A percentile compares a stretch with the other conserved stretches of the same genome.
Evolutionary conservation across 2,797 vertebrate species (phyloP).

Genomic region (Martes flavigula): DNA sequence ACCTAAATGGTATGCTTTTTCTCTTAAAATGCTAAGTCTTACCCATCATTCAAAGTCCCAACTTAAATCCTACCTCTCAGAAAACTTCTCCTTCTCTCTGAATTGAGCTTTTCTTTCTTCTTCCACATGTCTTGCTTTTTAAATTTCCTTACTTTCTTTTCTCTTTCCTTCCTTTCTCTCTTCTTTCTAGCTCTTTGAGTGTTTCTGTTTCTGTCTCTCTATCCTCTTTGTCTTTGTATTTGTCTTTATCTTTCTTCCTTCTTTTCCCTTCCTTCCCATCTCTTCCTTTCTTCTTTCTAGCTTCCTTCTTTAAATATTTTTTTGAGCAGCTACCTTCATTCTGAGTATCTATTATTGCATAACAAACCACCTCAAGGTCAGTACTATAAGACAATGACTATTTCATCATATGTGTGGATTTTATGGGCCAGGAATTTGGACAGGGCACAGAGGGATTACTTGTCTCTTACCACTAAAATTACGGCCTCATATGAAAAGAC

Average conservation of each 20-base stretch:
- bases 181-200: accelerated
- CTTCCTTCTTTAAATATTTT: not conserved
- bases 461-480: not conserved
- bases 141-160: not conserved
- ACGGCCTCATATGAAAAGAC: not conserved
- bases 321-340: not conserved
- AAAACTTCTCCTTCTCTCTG: not conserved
- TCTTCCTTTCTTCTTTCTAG: not conserved
- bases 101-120: not conserved
- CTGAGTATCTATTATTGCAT: not conserved
- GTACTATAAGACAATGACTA: not conserved
- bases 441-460: not conserved
- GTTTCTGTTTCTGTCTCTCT: not conserved
- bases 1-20: not conserved
- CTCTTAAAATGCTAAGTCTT: not conserved
- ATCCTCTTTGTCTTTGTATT: not conserved
- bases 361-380: not conserved
- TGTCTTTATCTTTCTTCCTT: not conserved
- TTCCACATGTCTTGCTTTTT: not conserved
- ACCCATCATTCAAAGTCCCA: not conserved
- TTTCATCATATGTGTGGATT: not conserved
- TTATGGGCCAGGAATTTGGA: not conserved
- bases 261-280: not conserved
- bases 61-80: not conserved
- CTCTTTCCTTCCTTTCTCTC: not conserved